A percentile compares a stretch with the other conserved stretches of the same genome.
Evolutionary conservation across 2,888 invertebrate genomes (phyloP).

Genomic region (Lumbricus terrestris): DNA sequence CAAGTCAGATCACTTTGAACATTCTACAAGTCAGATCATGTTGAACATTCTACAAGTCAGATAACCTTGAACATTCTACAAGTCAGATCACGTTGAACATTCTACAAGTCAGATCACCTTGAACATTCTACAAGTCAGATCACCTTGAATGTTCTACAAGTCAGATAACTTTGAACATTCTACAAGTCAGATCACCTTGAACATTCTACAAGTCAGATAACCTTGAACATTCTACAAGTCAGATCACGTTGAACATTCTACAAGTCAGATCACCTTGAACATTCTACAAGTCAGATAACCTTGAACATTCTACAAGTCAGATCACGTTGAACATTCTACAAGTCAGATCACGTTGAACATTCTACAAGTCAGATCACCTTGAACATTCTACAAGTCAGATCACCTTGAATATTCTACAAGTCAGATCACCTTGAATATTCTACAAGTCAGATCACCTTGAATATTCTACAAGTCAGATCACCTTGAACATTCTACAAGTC

Average conservation of each 20-base stretch:
- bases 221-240: background rate
- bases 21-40: background rate
- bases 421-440: slow-evolving; percentile 16
- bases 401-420: background rate
- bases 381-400: background rate
- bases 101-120: slow-evolving; percentile 16
- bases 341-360: background rate
- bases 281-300: slow-evolving; percentile 12
- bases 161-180: slow-evolving; percentile 9
- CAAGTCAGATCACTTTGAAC: slow-evolving; percentile 8
- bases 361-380: slow-evolving; percentile 16
- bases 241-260: background rate
- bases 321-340: background rate
- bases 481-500: background rate
- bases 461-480: slow-evolving; percentile 5
- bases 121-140: background rate
- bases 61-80: background rate
- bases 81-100: background rate
- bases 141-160: background rate
- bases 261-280: slow-evolving; percentile 11
- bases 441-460: slow-evolving; percentile 14
- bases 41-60: background rate
- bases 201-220: background rate
- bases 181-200: slow-evolving; percentile 14
- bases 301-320: background rate